Base-by-base conservation (phyloP, 2,113 vertebrate species). In the Oncorhynchus nerka region DNA sequence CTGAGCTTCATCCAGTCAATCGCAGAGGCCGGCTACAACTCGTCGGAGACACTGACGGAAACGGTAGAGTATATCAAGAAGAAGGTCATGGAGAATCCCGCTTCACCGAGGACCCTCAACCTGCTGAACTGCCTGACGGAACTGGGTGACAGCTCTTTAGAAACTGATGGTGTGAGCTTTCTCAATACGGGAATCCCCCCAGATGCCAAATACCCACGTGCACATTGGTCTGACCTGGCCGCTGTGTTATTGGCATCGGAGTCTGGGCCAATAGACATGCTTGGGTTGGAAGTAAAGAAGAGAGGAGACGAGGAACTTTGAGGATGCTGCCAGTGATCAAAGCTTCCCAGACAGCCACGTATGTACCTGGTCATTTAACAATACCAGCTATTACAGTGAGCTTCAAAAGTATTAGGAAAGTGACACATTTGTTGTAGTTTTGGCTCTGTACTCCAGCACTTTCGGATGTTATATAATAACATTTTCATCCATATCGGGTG, bases 41-140 rank as follows among this genome's bases (percentile, higher is more conserved):
- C 16, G 3, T 55, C 51, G 15, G 16, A 4, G 3, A 19, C 51
- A 8, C 19, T 62, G 20, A 8, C 59, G 2, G 59, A n/a, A 22
- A 2, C 80, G 30, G 74, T 86, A 22, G 3, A 9, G 20, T 59
- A 85, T 12, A 74, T 79, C 66, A 84, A 81, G 62, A 70, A 26
- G 61, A 79, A n/a, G 45, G 75, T 87, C 13, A 70, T 87, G 62
- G 68, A 78, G 28, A 73, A 74, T 4, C 26, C 68, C 72, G 12
- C 39, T 2, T 45, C 68, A 1, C 6, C 71, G 24, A 74, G 4
- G 0, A 39, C 74, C 1, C 34, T 80, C 22, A 28, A 26, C 20
- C 68, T 88, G 19, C 73, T 87, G 20, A 71, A 78, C 65, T 81
- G 70, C 72, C 79, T 89, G 45, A 75, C 61, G 48, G 89, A 90